Evolutionary conservation across 2,797 vertebrate species (phyloP).

Genomic region (Octomys mimax): DNA sequence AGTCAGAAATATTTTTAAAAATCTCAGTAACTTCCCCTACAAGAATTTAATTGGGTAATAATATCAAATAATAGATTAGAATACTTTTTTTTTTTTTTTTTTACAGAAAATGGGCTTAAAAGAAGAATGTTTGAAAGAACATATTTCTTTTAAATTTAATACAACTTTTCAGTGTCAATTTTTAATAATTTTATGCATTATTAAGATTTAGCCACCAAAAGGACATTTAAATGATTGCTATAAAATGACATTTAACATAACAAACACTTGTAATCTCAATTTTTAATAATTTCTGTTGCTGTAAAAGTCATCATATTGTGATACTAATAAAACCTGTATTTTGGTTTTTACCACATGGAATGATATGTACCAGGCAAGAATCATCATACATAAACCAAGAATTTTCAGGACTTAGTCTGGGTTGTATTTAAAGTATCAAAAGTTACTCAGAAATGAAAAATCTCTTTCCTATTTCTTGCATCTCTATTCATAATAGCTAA

Average conservation of each 20-base stretch:
- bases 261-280: neutral
- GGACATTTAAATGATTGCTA: neutral
- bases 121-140: slow-evolving; percentile 27
- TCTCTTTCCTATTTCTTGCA: neutral
- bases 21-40: neutral
- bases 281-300: slow-evolving; percentile 26
- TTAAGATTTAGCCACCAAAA: slow-evolving; percentile 40
- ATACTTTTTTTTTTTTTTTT: neutral
- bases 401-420: neutral
- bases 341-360: neutral
- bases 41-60: slow-evolving; percentile 33
- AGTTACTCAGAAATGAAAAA: neutral
- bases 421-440: neutral
- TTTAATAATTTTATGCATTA: neutral
- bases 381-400: neutral
- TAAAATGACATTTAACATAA: neutral
- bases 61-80: slow-evolving; percentile 39
- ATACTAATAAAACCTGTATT: slow-evolving; percentile 2
- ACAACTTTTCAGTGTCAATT: neutral
- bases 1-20: slow-evolving; percentile 36
- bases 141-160: slow-evolving; percentile 34
- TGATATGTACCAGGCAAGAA: neutral
- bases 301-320: slow-evolving; percentile 13
- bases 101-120: slow-evolving; percentile 37
- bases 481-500: neutral